Conservation (phyloP, 2,797 vertebrate genomes). For the Argyrosomus regius region DNA sequence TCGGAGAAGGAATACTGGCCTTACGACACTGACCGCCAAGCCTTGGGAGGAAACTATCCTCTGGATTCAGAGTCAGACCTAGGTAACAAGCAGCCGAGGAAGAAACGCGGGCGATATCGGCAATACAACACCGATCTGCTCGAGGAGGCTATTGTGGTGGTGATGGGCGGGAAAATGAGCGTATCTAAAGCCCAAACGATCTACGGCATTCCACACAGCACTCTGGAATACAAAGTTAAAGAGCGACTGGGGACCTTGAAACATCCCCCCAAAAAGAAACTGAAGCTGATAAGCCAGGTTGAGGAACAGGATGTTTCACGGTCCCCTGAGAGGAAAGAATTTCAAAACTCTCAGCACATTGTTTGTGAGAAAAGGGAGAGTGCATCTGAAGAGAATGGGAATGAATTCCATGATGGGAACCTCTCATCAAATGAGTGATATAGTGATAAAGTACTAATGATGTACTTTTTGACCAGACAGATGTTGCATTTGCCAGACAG, state of each 20-base stretch:
- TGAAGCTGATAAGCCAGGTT: slow-evolving; percentile 91
- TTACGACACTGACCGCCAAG: slow-evolving; percentile 92
- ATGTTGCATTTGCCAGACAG: slow-evolving; percentile 64
- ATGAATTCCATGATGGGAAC: slow-evolving; percentile 52
- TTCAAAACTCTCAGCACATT: slow-evolving; percentile 41
- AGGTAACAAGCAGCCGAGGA: slow-evolving; percentile 95
- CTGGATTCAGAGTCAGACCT: slow-evolving; percentile 95
- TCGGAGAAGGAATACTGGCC: slow-evolving; percentile 91
- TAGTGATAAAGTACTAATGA: slow-evolving; percentile 30
- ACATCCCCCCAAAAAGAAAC: slow-evolving; percentile 99
- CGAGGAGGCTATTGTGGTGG: slow-evolving; percentile 97
- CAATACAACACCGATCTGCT: slow-evolving; percentile 99
- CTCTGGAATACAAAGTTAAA: slow-evolving; percentile 99
- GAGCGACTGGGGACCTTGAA: slow-evolving; percentile 99
- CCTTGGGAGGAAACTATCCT: slow-evolving; percentile 90
- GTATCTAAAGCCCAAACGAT: slow-evolving; percentile 99
- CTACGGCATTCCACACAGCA: slow-evolving; percentile 99
- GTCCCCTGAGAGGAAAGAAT: slow-evolving; percentile 53
- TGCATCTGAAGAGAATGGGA: slow-evolving; percentile 55
- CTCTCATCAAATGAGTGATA: slow-evolving; percentile 68
- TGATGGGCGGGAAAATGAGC: slow-evolving; percentile 99
- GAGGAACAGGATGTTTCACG: slow-evolving; percentile 80
- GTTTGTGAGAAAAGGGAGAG: slow-evolving; percentile 55
- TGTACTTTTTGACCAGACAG: slow-evolving; percentile 47
- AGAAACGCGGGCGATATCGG: slow-evolving; percentile 97